A percentile compares a stretch with the other conserved stretches of the same genome.
These are phyloP conservation scores for Heliconius congener DNA, from an alignment of 1,140 invertebrate genomes.

Conservation along the genomic window DNA sequence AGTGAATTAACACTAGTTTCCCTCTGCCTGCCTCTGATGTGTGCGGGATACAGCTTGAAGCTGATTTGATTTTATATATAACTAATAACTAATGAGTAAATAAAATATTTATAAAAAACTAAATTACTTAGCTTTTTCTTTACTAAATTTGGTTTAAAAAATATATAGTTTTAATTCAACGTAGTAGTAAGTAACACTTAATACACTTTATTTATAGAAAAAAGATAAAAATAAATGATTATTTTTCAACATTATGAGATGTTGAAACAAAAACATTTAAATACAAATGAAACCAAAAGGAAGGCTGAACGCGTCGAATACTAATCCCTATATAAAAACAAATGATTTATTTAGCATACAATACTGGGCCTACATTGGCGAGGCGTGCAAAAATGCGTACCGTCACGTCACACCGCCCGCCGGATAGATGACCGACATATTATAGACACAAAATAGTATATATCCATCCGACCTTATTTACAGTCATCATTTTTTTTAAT, in stretches of 20 bases:
- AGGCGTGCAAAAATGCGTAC: constrained; percentile 64
- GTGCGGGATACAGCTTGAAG: too few species aligned
- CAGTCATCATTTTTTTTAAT: not conserved
- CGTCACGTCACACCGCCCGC: constrained; percentile 12
- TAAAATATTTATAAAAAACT: too few species aligned
- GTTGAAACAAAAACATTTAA: not conserved
- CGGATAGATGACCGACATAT: constrained; percentile 40
- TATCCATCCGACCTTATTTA: constrained; percentile 35
- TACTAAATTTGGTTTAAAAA: too few species aligned
- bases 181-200: too few species aligned
- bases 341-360: constrained; percentile 59
- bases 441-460: constrained; percentile 31
- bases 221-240: not conserved
- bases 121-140: too few species aligned
- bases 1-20: too few species aligned
- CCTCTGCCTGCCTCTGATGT: too few species aligned
- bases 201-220: constrained; percentile 2
- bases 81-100: too few species aligned
- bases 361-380: constrained; percentile 44
- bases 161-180: too few species aligned
- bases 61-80: too few species aligned
- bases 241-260: not conserved
- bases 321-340: constrained; percentile 18
- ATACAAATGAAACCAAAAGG: constrained; percentile 8
- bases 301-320: constrained; percentile 18